Conservation (phyloP, 2,888 invertebrate genomes). For the Tortrix viridana region DNA sequence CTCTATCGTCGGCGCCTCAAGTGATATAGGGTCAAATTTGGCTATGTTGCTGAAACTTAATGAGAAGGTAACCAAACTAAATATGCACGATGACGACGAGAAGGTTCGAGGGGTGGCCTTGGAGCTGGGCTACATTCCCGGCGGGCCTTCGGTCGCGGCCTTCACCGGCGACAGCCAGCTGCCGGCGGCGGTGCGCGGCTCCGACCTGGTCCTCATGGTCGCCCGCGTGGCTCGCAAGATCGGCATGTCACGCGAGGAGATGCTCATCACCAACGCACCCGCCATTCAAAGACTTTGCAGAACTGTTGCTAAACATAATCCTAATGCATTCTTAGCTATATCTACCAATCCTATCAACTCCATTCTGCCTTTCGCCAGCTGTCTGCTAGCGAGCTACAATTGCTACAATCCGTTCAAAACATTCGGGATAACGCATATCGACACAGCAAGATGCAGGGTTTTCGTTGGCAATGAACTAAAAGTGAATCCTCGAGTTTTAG, state of each 20-base stretch:
- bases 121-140: slow-evolving; percentile 59
- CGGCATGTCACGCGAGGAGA: slow-evolving; percentile 54
- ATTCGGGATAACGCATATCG: slow-evolving; percentile 67
- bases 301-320: slow-evolving; percentile 57
- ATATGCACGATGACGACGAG: slow-evolving; percentile 60
- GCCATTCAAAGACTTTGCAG: slow-evolving; percentile 56
- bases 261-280: slow-evolving; percentile 60
- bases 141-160: slow-evolving; percentile 51
- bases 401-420: slow-evolving; percentile 63
- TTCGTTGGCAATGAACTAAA: slow-evolving; percentile 54
- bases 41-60: slow-evolving; percentile 62
- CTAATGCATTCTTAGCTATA: slow-evolving; percentile 61
- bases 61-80: slow-evolving; percentile 53
- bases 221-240: slow-evolving; percentile 53
- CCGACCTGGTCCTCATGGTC: slow-evolving; percentile 61
- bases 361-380: slow-evolving; percentile 63
- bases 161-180: slow-evolving; percentile 52
- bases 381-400: slow-evolving; percentile 55
- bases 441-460: slow-evolving; percentile 55
- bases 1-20: slow-evolving; percentile 63
- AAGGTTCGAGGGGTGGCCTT: slow-evolving; percentile 55
- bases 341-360: slow-evolving; percentile 66
- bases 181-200: slow-evolving; percentile 49
- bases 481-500: slow-evolving; percentile 50
- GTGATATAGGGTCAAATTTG: slow-evolving; percentile 60